Evolutionary conservation across 2,888 invertebrate species (phyloP), one percentile per base, ranked within the genome.

Genomic region (Latheticus oryzae): DNA sequence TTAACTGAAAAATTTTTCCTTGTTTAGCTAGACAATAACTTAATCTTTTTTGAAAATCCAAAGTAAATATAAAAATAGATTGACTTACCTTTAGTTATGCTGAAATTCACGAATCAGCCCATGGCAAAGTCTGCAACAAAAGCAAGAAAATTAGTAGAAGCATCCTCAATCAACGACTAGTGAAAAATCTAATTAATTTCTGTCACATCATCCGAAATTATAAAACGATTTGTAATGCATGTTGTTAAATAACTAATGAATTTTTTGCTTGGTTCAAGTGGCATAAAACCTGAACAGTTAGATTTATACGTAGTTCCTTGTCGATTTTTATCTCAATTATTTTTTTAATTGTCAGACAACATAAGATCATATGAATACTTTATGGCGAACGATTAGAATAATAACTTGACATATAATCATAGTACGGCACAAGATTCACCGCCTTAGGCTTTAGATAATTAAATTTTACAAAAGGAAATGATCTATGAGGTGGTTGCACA

Each of bases 91-190:
- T 52, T 26, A 30, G 19, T 50, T 47, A 45, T 42, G 47, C 26
- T 32, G 51, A 15, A 38, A 30, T 17, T 23, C 26, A 21, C 45
- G 55, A 56, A 59, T 64, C 58, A 59, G 64, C 62, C 64, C 64
- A 64, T 65, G 63, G 63, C 63, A 58, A 54, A 43, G 38, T 61
- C 64, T 62, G 60, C 38, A 63, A 57, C 23, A 59, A 58, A 58
- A 50, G 26, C 9, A 13, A 9, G 12, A 5, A 40, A 53, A 53
- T 48, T 48, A 55, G 45, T 17, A 33, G 23, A 37, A 16, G 43
- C 40, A 19, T 5, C 11, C 3, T 2, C 11, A n/a, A 21, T n/a
- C n/a, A n/a, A n/a, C n/a, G n/a, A n/a, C n/a, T n/a, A n/a, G n/a
- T n/a, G n/a, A n/a, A 17, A 16, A 38, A 9, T 17, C 21, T 21